These are phyloP conservation scores for Parazoanthus swiftii DNA, from an alignment of 92 coral and sea anemone species.

Conservation along the genomic window DNA sequence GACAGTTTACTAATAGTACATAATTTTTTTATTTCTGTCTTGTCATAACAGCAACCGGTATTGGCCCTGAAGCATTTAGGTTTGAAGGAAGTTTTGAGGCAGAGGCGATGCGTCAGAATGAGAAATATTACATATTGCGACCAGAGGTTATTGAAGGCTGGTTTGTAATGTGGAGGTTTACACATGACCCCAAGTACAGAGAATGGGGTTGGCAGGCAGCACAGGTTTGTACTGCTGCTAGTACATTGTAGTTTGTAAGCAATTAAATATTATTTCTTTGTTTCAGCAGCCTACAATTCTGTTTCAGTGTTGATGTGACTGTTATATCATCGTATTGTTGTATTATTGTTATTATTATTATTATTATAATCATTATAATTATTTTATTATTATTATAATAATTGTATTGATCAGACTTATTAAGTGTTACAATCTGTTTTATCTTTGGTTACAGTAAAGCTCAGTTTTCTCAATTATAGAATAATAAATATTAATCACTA, in stretches of 20 bases:
- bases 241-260: too few relatives aligned
- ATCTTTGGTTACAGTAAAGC: too few relatives aligned
- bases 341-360: too few relatives aligned
- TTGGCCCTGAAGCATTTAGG: slow-evolving; percentile 96
- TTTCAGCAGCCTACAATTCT: too few relatives aligned
- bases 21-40: neutral
- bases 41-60: slow-evolving; percentile 77
- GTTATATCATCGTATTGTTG: too few relatives aligned
- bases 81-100: slow-evolving; percentile 93
- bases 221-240: slow-evolving; percentile 63
- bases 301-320: too few relatives aligned
- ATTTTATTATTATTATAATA: too few relatives aligned
- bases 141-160: slow-evolving; percentile 97
- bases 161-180: slow-evolving; percentile 96
- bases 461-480: too few relatives aligned
- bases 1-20: neutral
- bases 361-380: too few relatives aligned
- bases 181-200: slow-evolving; percentile 87
- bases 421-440: too few relatives aligned
- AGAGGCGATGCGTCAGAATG: slow-evolving; percentile 72
- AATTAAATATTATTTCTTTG: neutral
- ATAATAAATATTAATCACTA: too few relatives aligned
- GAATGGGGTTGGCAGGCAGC: slow-evolving; percentile 99
- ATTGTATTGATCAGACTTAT: too few relatives aligned
- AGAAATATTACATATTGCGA: slow-evolving; percentile 87